Evolutionary conservation across 2,888 invertebrate genomes (phyloP).

Genomic region (Hemaris fuciformis): DNA sequence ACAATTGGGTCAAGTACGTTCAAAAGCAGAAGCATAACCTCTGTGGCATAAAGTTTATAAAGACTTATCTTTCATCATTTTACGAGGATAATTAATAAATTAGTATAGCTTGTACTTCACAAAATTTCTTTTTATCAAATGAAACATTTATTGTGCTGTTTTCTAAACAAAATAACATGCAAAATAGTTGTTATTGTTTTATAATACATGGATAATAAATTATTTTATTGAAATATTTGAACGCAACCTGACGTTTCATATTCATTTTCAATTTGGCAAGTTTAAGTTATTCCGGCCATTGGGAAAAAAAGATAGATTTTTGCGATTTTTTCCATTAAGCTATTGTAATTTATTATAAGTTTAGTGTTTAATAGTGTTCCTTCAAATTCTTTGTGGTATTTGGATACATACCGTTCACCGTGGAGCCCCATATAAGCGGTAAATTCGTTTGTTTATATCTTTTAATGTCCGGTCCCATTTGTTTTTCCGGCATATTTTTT

Average conservation of each 20-base stretch:
- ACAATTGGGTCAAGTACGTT: background rate
- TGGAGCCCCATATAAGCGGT: constrained; percentile 70
- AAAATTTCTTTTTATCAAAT: too few relatives aligned
- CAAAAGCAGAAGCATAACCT: background rate
- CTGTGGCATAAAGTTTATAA: background rate
- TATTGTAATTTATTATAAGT: constrained; percentile 1
- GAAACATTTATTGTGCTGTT: too few relatives aligned
- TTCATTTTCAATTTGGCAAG: constrained; percentile 21
- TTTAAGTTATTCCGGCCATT: constrained; percentile 10
- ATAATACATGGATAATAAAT: background rate
- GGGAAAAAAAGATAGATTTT: constrained; percentile 5
- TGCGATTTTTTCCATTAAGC: background rate
- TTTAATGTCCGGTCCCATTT: constrained; percentile 21
- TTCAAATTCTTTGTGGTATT: constrained; percentile 5
- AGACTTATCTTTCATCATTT: background rate
- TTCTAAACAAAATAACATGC: background rate
- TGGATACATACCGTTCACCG: constrained; percentile 36
- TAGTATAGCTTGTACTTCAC: too few relatives aligned
- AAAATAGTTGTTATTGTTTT: background rate
- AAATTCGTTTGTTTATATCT: constrained; percentile 33
- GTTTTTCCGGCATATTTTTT: constrained; percentile 29
- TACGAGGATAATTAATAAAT: too few relatives aligned
- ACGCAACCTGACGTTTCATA: background rate
- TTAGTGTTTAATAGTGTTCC: background rate
- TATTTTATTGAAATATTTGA: background rate